Base-by-base conservation (phyloP, 2,113 vertebrate genomes). In the Jacana jacana region DNA sequence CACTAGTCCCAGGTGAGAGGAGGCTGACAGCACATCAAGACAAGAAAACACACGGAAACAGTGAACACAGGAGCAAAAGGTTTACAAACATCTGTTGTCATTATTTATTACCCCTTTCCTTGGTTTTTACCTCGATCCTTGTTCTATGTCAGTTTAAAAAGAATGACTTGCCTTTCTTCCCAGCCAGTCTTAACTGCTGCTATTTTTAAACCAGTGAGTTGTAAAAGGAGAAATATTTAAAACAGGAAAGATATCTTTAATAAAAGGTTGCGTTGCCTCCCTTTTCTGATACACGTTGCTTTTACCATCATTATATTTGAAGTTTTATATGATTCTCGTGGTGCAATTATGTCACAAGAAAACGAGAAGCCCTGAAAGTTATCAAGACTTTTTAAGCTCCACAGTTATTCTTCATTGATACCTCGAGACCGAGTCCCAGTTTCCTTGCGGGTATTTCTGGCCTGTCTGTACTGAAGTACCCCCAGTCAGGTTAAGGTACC, bases 1-100 rank as follows among this genome's bases (percentile, higher is more conserved):
- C 99, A 99, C 98, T 98, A 97, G 98, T 99, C 99, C 99, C 99
- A 99, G 99, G 99, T 99, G 99, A 99, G 98, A 98, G 97, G 96
- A 97, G 95, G 98, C 98, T 99, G 99, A 99, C 98, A 98, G 98
- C 98, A 97, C 98, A 98, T 99, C 98, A 98, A 98, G 98, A 98
- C 98, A 98, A 98, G 98, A 98, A 98, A 98, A 98, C 98, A 98
- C 98, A 96, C 97, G 97, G 98, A 98, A 98, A 98, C 98, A 98
- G 95, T 96, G 98, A 97, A 97, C 96, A 91, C 93, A 95, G 96
- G 95, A 96, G 97, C 97, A 95, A 95, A 95, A 96, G 98, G 98
- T 98, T 98, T 98, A 98, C 97, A 98, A 98, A 98, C 98, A 98
- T 98, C 97, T 98, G 97, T 98, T 98, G 98, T 98, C 97, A 95